A percentile compares a stretch with the other conserved stretches of the same genome.
Conservation (phyloP, 2,113 vertebrate genomes). For the Felis chaus region DNA sequence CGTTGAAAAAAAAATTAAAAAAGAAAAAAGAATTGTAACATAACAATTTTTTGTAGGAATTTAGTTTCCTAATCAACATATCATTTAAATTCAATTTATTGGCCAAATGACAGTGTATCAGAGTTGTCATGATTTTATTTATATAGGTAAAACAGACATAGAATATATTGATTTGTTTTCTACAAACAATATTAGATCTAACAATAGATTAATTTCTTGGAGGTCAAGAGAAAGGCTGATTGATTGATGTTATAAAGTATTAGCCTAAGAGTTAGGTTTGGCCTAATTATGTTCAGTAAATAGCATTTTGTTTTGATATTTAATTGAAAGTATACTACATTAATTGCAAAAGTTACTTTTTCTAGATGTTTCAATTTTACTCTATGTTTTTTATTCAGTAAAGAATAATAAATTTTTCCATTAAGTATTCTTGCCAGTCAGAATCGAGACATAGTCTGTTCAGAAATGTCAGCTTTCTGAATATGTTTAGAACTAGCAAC, state of each 20-base stretch:
- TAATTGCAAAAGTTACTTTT: background rate
- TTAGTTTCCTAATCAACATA: background rate
- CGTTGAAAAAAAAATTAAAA: too few species aligned
- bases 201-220: background rate
- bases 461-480: background rate
- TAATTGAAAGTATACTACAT: background rate
- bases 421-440: conserved; percentile 4
- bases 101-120: background rate
- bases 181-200: background rate
- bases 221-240: rapidly evolving
- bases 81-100: background rate
- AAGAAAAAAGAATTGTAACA: background rate
- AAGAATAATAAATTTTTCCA: background rate
- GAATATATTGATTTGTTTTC: background rate
- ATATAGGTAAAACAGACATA: background rate
- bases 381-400: background rate
- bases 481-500: conserved; percentile 10
- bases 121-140: background rate
- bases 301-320: background rate
- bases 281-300: background rate
- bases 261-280: background rate
- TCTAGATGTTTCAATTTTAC: background rate
- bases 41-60: background rate
- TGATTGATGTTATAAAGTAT: background rate
- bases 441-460: background rate